Percentiles rank a stretch among this genome's conserved stretches.
Evolutionary conservation across 1,140 invertebrate species (phyloP).

Genomic region (Drosophila nebulosa): DNA sequence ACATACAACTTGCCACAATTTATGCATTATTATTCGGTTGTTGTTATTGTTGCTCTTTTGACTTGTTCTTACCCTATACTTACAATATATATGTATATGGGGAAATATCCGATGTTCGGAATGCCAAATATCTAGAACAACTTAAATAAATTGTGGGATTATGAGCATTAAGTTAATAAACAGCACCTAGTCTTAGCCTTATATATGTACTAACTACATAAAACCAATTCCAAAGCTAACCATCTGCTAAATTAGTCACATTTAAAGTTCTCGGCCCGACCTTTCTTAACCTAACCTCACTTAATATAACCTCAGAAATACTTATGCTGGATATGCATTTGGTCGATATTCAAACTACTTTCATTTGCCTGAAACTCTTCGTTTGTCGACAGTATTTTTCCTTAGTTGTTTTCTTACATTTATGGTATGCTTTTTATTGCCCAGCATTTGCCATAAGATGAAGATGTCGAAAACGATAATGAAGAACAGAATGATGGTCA

Average conservation of each 20-base stretch:
- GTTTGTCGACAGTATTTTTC: neutral
- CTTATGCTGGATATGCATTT: neutral
- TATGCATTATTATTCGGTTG: slow-evolving; percentile 49
- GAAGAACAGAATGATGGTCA: neutral
- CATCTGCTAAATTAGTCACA: too few species aligned
- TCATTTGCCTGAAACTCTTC: neutral
- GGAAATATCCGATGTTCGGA: neutral
- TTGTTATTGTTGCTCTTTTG: slow-evolving; percentile 26
- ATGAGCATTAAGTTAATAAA: too few species aligned
- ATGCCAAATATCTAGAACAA: too few species aligned
- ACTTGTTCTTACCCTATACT: neutral
- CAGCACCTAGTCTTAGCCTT: too few species aligned
- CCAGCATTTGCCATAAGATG: slow-evolving; percentile 6
- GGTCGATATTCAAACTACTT: neutral
- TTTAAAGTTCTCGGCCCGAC: too few species aligned
- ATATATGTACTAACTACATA: neutral
- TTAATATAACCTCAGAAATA: neutral
- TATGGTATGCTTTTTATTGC: slow-evolving; percentile 51
- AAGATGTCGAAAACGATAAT: slow-evolving; percentile 10
- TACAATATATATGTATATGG: neutral
- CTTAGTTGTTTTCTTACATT: slow-evolving; percentile 28
- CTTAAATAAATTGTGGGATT: too few species aligned
- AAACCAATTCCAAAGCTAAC: too few species aligned
- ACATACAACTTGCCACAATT: slow-evolving; percentile 46
- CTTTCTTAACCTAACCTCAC: too few species aligned